Base-by-base conservation (phyloP, 2,113 vertebrate genomes). In the Baryphthengus martii region DNA sequence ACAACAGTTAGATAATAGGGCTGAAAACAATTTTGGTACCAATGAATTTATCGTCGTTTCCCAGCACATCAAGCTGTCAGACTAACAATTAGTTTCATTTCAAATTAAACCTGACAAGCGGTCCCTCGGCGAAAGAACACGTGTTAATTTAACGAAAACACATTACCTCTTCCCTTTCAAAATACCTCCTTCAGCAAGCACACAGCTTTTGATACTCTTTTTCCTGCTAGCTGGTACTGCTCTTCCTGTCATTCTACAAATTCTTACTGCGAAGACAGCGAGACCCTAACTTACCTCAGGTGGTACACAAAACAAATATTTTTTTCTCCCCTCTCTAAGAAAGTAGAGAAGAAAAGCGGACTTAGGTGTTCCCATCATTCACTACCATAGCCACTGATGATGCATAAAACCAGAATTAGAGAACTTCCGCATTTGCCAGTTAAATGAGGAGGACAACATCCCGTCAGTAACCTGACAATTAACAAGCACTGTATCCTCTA, bases 81-180 rank as follows among this genome's bases (percentile, higher is more conserved):
- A 65, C 49, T 58, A 94, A 94, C 96, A 93, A 85, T 96, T 94
- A 92, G 94, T 93, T 94, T 96, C 71, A 84, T 88, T 82, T 91
- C 93, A 97, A 97, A 98, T 96, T 96, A 96, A 96, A 96, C 93
- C 68, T 95, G 98, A 98, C 98, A 98, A 95, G 96, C 97, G 91
- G 85, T 97, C 97, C 94, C 98, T 93, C 70, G 97, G 97, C 95
- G 95, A 97, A 89, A 93, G 91, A 97, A 97, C 97, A 96, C 42
- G 88, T 96, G 97, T 96, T 97, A 97, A 98, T 97, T 96, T 40
- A 83, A 96, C 85, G 65, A 88, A 95, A 88, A 75, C 78, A 84
- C 78, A 65, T 53, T 53, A 72, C 31, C 7, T 33, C 45, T 73
- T 67, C 85, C 77, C 44, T 58, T 50, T 92, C 93, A 81, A 83